Evolutionary conservation across 2,113 vertebrate genomes (phyloP), one percentile per base, ranked within the genome.

Genomic region (Mobula birostris): DNA sequence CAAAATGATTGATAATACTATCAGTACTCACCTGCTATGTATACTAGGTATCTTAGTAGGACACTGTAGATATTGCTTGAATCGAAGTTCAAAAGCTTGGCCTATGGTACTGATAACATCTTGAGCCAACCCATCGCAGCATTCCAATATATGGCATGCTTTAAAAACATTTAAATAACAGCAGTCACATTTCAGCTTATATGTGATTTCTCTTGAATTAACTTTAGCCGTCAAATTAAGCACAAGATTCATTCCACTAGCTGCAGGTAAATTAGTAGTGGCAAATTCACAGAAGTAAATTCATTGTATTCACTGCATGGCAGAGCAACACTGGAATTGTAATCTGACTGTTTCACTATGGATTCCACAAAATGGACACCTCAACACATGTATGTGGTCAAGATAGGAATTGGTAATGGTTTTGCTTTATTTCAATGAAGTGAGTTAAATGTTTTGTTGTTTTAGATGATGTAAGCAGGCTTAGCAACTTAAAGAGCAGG

Each of bases 81-180:
- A 99, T 95, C 99, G 98, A 93, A 99, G 98, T 95, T 99, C 99
- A 0, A 99, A 99, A 0, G 99, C 99, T 96, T 99, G 98, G 80
- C 98, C 99, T 1, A 99, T 99, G 94, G 98, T 98, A 94, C 98
- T 97, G 95, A 99, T 99, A 94, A 99, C 98, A 87, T 99, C 98
- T 96, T 99, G 98, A 95, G 98, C 99, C 95, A 99, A 95, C 76
- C 98, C 98, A 0, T 98, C 98, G 63, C 97, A 97, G 95, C 99
- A 99, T 96, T 99, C 98, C 95, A 99, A 96, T 95, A 99, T 98
- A 95, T 99, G 99, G 94, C 99, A 99, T 0, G 99, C 99, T 99
- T 95, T 88, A 94, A 40, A 79, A 91, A 94, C 91, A 93, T 93
- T 48, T 74, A 74, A 93, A 76, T 48, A 74, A 74, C 68, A 74